Evolutionary conservation across 2,113 vertebrate species (phyloP), one percentile per base, ranked within the genome.

Genomic region (Cyprinodon brontotheroides): DNA sequence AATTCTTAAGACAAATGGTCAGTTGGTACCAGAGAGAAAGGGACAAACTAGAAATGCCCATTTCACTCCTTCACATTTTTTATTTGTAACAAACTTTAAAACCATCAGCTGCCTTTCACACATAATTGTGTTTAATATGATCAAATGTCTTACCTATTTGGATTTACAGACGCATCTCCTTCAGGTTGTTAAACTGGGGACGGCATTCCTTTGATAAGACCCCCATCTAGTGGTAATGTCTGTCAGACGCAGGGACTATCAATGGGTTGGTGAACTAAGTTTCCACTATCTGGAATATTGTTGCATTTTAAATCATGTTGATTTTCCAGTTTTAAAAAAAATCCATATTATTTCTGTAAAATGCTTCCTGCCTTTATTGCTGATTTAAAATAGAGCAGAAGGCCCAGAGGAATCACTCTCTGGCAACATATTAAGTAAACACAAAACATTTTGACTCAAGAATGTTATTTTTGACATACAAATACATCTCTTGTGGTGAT

Each of bases 211-310:
- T 79, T 72, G 78, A 79, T 77, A 68, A 90, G 38, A 75, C 78
- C 85, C 81, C 11, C 90, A 89, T 85, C 90, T 91, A 89, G 88
- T 84, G 92, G 90, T 71, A 40, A 20, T 8, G 45, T 43, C 14
- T 61, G 48, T 17, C 11, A 22, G 72, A 75, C 79, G 80, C 53
- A n/a, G 9, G 14, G 11, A 48, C 47, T 12, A 3, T 48, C 12
- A 48, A 4, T 48, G 29, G 29, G 29, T 29, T 29, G 29, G 29
- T 29, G 29, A 29, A 29, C 29, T 29, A 29, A 29, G 29, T 29
- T 29, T 29, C 29, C 29, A 2, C 29, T 29, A 29, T 29, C 29
- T 29, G 29, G 47, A 48, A 17, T 14, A 6, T 17, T 0, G 13
- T 4, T 3, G 14, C 14, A 50, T 20, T 57, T 57, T 57, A 57